Evolutionary conservation across 1,140 invertebrate genomes (phyloP).

Genomic region (Branchinecta lindahli): DNA sequence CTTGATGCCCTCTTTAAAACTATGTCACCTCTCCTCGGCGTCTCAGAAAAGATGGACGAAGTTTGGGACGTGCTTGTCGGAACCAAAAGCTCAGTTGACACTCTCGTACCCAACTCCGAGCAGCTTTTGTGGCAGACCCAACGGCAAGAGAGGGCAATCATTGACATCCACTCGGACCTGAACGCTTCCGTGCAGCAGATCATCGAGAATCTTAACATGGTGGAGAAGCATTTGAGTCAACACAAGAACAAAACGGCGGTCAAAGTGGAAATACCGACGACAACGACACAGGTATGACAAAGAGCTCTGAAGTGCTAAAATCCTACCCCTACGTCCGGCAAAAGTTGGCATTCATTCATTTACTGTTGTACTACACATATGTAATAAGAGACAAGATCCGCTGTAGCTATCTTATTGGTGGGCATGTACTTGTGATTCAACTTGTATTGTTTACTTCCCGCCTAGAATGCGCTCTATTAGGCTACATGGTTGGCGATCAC

Average conservation of each 20-base stretch:
- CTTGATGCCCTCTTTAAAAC: slow-evolving; percentile 56
- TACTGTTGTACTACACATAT: no score
- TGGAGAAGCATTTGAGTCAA: slow-evolving; percentile 51
- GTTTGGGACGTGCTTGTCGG: slow-evolving; percentile 74
- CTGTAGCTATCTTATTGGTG: no score
- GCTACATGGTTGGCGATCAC: no score
- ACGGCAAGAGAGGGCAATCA: slow-evolving; percentile 66
- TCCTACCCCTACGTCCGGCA: slow-evolving; percentile 21
- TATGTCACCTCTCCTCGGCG: slow-evolving; percentile 62
- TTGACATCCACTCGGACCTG: slow-evolving; percentile 66
- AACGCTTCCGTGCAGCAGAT: slow-evolving; percentile 66
- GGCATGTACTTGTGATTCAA: no score
- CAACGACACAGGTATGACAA: slow-evolving; percentile 5
- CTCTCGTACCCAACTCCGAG: slow-evolving; percentile 66
- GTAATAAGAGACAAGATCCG: no score
- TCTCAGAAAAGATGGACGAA: slow-evolving; percentile 74
- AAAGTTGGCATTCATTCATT: slow-evolving; percentile 1
- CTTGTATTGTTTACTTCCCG: no score
- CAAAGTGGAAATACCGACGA: slow-evolving; percentile 11
- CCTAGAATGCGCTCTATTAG: no score
- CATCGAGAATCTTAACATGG: slow-evolving; percentile 67
- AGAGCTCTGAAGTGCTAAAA: slow-evolving; percentile 12
- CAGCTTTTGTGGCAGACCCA: slow-evolving; percentile 67
- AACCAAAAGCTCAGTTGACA: slow-evolving; percentile 65
- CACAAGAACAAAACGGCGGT: slow-evolving; percentile 21